These are phyloP conservation scores for Danio jaintianensis DNA, from an alignment of 2,797 vertebrate genomes.

Conservation along the genomic window DNA sequence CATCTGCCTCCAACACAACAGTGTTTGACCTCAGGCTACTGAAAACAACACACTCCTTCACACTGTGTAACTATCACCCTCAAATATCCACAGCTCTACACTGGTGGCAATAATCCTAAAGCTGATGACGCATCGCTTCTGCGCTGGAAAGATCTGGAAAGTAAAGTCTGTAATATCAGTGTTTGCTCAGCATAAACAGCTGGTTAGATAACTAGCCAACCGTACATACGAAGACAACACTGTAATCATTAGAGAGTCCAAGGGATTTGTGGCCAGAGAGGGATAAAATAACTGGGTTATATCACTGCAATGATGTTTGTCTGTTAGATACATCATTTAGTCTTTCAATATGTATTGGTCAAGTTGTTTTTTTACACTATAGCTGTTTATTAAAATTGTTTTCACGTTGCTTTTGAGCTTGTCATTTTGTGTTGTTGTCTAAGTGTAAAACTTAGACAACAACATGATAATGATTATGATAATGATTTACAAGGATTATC, in stretches of 20 bases:
- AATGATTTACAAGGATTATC: background rate
- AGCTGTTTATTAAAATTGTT: background rate
- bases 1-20: constrained; percentile 12
- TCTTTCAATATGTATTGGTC: background rate
- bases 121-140: constrained; percentile 17
- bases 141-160: constrained; percentile 22
- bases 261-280: constrained; percentile 10
- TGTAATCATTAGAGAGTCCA: constrained; percentile 16
- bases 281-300: constrained; percentile 26
- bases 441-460: no score
- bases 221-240: background rate
- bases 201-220: constrained; percentile 20
- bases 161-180: background rate
- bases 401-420: background rate
- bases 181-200: constrained; percentile 20
- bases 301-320: constrained; percentile 21
- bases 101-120: constrained; percentile 4
- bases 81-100: constrained; percentile 3
- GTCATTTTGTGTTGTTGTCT: background rate
- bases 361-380: background rate
- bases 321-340: background rate
- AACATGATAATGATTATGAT: background rate
- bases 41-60: background rate
- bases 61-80: background rate
- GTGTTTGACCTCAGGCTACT: background rate